A percentile compares a stretch with the other conserved stretches of the same genome.
Conservation (phyloP, 2,113 vertebrate genomes). For the Echinops telfairi region DNA sequence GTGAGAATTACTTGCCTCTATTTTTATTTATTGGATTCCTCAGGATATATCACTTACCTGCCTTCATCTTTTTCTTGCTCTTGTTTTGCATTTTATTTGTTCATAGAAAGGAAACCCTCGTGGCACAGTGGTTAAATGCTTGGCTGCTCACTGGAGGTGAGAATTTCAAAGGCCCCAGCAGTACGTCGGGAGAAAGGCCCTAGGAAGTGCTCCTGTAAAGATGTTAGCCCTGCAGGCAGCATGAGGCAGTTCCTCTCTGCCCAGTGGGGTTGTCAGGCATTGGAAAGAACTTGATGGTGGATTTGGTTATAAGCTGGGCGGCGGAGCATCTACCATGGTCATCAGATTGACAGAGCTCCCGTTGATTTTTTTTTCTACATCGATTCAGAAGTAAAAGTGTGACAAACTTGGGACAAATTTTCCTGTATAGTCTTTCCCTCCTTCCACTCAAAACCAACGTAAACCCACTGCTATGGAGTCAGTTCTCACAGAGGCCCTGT, state of each 20-base stretch:
- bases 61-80: slow-evolving; percentile 12
- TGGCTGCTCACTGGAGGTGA: not conserved
- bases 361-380: slow-evolving; percentile 1
- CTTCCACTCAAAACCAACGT: not conserved
- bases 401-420: slow-evolving; percentile 2
- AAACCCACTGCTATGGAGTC: too few relatives aligned
- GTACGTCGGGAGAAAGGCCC: not conserved
- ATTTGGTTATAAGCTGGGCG: not conserved
- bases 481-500: too few relatives aligned
- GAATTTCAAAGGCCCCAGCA: not conserved
- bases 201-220: not conserved
- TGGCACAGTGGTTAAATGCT: not conserved
- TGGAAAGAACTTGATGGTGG: not conserved
- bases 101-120: not conserved
- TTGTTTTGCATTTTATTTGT: not conserved
- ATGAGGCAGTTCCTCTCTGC: not conserved
- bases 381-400: slow-evolving; percentile 33
- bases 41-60: not conserved
- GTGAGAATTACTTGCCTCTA: not conserved
- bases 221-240: not conserved
- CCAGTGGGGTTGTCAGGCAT: not conserved
- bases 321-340: not conserved
- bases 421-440: not conserved
- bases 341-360: not conserved
- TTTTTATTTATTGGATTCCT: not conserved